Conservation (phyloP, 2,888 invertebrate genomes). For the Protodeltote pygarga region DNA sequence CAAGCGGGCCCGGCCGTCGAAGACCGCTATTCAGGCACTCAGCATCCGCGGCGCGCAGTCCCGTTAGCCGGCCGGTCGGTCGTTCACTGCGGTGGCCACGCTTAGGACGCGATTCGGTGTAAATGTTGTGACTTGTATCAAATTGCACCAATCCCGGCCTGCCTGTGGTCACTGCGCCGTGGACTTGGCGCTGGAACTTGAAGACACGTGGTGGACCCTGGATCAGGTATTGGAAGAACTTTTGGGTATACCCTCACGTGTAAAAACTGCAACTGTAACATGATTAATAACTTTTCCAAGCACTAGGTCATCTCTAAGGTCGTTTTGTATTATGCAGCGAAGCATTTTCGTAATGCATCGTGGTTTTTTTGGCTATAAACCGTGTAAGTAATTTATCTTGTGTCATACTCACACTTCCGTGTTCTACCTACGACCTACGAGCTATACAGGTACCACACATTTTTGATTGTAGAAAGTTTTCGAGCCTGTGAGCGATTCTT, state of each 20-base stretch:
- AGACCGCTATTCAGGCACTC: constrained; percentile 79
- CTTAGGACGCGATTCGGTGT: constrained; percentile 86
- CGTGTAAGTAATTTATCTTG: constrained; percentile 1
- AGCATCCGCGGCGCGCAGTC: constrained; percentile 84
- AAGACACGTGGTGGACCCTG: constrained; percentile 52
- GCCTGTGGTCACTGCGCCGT: constrained; percentile 76
- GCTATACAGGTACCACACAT: constrained; percentile 20
- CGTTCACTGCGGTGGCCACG: constrained; percentile 85
- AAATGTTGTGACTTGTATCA: constrained; percentile 82
- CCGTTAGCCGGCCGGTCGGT: constrained; percentile 82
- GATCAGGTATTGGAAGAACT: constrained; percentile 54
- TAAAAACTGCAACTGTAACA: constrained; percentile 8
- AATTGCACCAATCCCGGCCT: constrained; percentile 88
- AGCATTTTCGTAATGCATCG: constrained; percentile 18
- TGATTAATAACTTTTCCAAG: constrained; percentile 21
- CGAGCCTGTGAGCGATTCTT: constrained; percentile 62
- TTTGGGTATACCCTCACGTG: constrained; percentile 33
- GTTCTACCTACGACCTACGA: constrained; percentile 2
- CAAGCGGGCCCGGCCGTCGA: constrained; percentile 82
- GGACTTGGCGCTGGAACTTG: constrained; percentile 33
- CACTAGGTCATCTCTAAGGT: constrained; percentile 39
- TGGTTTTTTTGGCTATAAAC: constrained; percentile 7
- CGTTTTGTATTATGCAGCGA: constrained; percentile 19
- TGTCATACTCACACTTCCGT: constrained; percentile 7
- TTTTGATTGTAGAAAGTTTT: constrained; percentile 51